Evolutionary conservation across 2,113 vertebrate genomes (phyloP).

Genomic region (Lasiurus cinereus): DNA sequence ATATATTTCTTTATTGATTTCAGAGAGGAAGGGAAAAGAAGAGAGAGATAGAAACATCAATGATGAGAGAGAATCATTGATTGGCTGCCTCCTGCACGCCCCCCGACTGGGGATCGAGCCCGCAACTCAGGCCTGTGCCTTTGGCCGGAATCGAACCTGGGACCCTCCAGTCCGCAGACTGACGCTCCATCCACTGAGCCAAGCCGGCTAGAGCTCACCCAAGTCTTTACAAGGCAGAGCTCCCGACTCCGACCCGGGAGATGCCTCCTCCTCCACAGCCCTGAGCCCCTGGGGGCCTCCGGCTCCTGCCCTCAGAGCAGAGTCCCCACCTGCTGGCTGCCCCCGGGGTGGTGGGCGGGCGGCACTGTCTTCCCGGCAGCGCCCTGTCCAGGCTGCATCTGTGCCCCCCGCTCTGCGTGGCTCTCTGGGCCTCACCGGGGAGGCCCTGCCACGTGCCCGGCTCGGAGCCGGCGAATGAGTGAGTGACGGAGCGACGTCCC

Average conservation of each 20-base stretch:
- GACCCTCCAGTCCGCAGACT: too few species aligned
- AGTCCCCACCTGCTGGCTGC: background rate
- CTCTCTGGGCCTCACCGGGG: background rate
- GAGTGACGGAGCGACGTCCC: fast-evolving
- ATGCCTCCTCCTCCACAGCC: fast-evolving
- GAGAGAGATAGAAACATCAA: too few species aligned
- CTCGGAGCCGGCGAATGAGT: background rate
- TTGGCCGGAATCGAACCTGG: too few species aligned
- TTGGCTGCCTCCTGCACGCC: too few species aligned
- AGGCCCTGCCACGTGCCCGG: background rate
- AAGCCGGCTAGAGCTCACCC: background rate
- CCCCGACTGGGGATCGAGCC: too few species aligned
- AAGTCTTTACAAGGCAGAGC: background rate
- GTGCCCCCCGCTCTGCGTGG: background rate
- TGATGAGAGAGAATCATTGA: too few species aligned
- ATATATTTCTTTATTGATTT: too few species aligned
- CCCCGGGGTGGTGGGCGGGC: too few species aligned
- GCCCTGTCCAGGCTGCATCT: fast-evolving
- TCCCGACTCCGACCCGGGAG: background rate
- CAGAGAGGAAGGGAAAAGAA: too few species aligned
- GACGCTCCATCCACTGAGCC: too few species aligned
- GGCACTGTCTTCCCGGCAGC: fast-evolving
- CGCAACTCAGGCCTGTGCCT: too few species aligned
- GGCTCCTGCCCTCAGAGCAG: too few species aligned
- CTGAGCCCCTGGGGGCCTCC: fast-evolving